phyloP scores from a whole-genome alignment of 1,140 invertebrate genomes.

The Bombyx mori region DNA sequence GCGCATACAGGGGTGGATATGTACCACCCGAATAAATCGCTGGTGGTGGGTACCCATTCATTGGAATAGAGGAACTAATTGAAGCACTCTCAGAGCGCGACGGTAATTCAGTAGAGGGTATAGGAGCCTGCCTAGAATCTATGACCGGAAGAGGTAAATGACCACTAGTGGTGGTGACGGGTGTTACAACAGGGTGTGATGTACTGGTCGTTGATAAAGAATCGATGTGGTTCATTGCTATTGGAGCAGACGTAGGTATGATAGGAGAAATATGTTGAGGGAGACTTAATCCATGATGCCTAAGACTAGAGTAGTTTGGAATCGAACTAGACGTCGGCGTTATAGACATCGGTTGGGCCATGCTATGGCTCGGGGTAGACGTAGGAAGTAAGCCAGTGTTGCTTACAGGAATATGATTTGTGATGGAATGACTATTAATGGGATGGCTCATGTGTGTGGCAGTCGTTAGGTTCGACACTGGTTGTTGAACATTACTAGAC shows the following conservation, averaged over 20 bases:
- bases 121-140: slow-evolving; percentile 37
- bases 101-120: slow-evolving; percentile 30
- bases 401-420: slow-evolving; percentile 41
- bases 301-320: slow-evolving; percentile 31
- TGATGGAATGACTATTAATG: slow-evolving; percentile 50
- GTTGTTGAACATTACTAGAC: slow-evolving; percentile 35
- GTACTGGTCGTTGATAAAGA: slow-evolving; percentile 27
- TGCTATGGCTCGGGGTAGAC: slow-evolving; percentile 41
- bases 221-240: slow-evolving; percentile 32
- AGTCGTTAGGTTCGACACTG: slow-evolving; percentile 30
- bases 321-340: slow-evolving; percentile 28
- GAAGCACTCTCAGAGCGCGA: slow-evolving; percentile 31
- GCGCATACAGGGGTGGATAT: slow-evolving; percentile 81
- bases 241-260: slow-evolving; percentile 25
- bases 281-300: slow-evolving; percentile 42
- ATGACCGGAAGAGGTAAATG: slow-evolving; percentile 37
- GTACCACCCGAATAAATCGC: slow-evolving; percentile 74
- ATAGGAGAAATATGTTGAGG: slow-evolving; percentile 29
- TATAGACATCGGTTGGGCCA: slow-evolving; percentile 29
- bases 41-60: slow-evolving; percentile 53
- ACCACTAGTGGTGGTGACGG: slow-evolving; percentile 25
- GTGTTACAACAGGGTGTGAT: slow-evolving; percentile 30
- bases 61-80: slow-evolving; percentile 31
- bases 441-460: slow-evolving; percentile 39
- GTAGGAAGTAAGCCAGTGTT: slow-evolving; percentile 33